Evolutionary conservation across 2,888 invertebrate genomes (phyloP).

Genomic region (Cerastis leucographa): DNA sequence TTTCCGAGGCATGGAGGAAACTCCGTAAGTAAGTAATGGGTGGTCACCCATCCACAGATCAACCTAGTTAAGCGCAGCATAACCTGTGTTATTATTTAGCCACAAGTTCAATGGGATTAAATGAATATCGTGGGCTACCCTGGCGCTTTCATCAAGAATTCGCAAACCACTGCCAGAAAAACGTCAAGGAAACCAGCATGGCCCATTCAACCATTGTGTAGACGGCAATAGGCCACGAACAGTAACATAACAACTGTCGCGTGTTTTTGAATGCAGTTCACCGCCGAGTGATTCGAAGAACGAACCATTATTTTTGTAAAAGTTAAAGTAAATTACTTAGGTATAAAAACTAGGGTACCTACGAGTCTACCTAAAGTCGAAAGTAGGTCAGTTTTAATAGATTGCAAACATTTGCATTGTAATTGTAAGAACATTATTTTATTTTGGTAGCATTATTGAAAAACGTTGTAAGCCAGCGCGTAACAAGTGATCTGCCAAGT

Average conservation of each 20-base stretch:
- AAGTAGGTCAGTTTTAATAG: conserved; percentile 44
- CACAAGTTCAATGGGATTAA: too few species aligned
- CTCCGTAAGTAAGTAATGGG: too few species aligned
- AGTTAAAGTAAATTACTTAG: conserved; percentile 27
- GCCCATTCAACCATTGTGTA: conserved; percentile 17
- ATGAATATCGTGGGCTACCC: too few species aligned
- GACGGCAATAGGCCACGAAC: conserved; percentile 6
- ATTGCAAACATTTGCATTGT: conserved; percentile 18
- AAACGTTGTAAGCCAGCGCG: neutral
- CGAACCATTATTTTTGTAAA: conserved; percentile 43
- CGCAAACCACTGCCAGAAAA: neutral
- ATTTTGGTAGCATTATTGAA: neutral
- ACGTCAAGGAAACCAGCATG: neutral
- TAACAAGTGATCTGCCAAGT: conserved; percentile 11
- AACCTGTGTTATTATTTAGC: too few species aligned
- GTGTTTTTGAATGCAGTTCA: conserved; percentile 39
- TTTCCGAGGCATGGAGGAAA: too few species aligned
- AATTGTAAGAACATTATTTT: neutral
- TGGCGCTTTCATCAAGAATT: too few species aligned
- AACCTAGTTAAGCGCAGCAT: too few species aligned
- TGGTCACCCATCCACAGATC: too few species aligned
- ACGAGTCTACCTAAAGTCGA: neutral
- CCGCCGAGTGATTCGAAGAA: conserved; percentile 40
- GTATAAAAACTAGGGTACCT: conserved; percentile 19
- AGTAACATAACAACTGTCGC: conserved; percentile 37